phyloP scores from a whole-genome alignment of 1,140 invertebrate genomes.

The Drosophila asahinai region DNA sequence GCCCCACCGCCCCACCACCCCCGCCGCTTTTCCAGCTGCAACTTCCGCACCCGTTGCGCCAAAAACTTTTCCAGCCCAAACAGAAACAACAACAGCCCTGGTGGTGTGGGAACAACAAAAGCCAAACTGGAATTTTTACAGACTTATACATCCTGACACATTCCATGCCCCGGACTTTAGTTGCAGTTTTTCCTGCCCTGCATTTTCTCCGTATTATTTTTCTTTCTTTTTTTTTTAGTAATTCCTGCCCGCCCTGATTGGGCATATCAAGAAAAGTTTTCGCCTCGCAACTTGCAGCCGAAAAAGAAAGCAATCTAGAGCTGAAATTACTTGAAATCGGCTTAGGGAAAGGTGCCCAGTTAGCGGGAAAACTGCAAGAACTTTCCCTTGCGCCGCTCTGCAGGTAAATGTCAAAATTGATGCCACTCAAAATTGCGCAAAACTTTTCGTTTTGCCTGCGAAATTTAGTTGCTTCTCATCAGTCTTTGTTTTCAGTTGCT shows the following conservation, averaged over 20 bases:
- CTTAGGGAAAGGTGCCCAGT: conserved; percentile 51
- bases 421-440: conserved; percentile 74
- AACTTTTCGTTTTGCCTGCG: conserved; percentile 55
- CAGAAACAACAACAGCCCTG: neutral
- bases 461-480: conserved; percentile 39
- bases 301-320: conserved; percentile 40
- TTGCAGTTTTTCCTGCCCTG: conserved; percentile 41
- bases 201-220: conserved; percentile 7
- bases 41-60: conserved; percentile 74
- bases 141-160: conserved; percentile 73
- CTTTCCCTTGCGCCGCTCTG: conserved; percentile 50
- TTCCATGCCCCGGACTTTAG: conserved; percentile 39
- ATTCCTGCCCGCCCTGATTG: conserved; percentile 56
- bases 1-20: neutral
- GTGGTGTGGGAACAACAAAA: conserved; percentile 42
- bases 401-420: conserved; percentile 85
- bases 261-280: conserved; percentile 67
- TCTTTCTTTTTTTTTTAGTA: conserved; percentile 54
- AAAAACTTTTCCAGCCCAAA: conserved; percentile 63
- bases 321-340: conserved; percentile 57
- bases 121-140: conserved; percentile 62
- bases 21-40: conserved; percentile 40
- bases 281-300: conserved; percentile 7
- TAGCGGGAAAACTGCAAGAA: conserved; percentile 25
- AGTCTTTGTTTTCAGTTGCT: conserved; percentile 30